phyloP scores from a whole-genome alignment of 2,113 vertebrate species.

The Scomber japonicus region DNA sequence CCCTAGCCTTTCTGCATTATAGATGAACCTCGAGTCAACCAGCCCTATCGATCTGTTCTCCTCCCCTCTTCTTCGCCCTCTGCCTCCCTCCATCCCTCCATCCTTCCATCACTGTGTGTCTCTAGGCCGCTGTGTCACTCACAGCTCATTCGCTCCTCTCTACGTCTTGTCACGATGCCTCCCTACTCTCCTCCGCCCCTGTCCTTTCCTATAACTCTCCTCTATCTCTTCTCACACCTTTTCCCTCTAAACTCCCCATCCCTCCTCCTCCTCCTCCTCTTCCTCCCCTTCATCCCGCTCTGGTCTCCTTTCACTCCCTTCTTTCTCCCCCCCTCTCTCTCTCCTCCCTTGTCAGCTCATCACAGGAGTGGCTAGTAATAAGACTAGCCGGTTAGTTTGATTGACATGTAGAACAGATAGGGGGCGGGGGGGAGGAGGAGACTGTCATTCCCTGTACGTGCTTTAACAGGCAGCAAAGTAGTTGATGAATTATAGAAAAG shows the following conservation, averaged over 20 bases:
- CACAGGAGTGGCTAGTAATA: conserved; percentile 44
- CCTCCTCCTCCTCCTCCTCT: neutral
- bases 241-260: conserved; percentile 10
- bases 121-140: conserved; percentile 60
- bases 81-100: neutral
- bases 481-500: conserved; percentile 48
- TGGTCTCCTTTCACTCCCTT: conserved; percentile 7
- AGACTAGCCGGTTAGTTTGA: conserved; percentile 61
- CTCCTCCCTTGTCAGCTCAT: conserved; percentile 46
- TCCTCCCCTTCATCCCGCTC: neutral
- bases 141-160: conserved; percentile 36
- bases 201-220: conserved; percentile 65
- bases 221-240: conserved; percentile 66
- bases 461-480: conserved; percentile 21
- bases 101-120: conserved; percentile 51
- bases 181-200: neutral
- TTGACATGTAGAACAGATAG: conserved; percentile 59
- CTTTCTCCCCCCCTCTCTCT: neutral
- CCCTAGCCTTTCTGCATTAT: conserved; percentile 78
- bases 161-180: conserved; percentile 37
- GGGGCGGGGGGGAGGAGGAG: conserved; percentile 56
- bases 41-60: conserved; percentile 67
- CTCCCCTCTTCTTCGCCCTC: conserved; percentile 5
- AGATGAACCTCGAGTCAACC: conserved; percentile 76
- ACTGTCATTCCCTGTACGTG: conserved; percentile 53